A percentile compares a stretch with the other conserved stretches of the same genome.
phyloP scores from a whole-genome alignment of 1,140 invertebrate genomes.

The Ctenoplectra terminalis region DNA sequence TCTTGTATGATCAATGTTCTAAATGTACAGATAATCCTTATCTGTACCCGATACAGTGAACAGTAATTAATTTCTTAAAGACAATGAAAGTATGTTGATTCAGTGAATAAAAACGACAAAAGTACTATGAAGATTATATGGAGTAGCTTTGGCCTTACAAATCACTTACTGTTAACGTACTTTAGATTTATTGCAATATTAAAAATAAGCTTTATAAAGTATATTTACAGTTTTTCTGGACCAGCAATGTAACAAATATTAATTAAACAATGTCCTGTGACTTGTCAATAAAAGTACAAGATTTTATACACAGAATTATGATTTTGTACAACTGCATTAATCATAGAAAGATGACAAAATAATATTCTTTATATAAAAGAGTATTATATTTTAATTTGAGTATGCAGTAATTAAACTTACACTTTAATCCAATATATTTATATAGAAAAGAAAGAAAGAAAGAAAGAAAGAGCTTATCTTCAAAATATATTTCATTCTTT shows the following conservation, averaged over 20 bases:
- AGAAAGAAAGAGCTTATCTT: background rate
- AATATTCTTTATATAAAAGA: background rate
- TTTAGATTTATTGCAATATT: conserved; percentile 16
- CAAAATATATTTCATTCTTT: background rate
- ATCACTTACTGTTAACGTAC: conserved; percentile 15
- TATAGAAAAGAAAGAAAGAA: background rate
- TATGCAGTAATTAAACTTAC: background rate
- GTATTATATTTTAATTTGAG: background rate
- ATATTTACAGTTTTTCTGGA: conserved; percentile 33
- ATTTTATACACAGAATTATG: conserved; percentile 20
- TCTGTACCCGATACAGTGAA: background rate
- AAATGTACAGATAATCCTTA: background rate
- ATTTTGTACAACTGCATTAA: background rate
- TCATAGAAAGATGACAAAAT: background rate
- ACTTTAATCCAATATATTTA: background rate
- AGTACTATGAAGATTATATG: background rate
- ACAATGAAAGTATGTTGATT: conserved; percentile 35
- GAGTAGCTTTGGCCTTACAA: background rate
- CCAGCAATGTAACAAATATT: conserved; percentile 12
- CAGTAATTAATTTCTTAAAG: conserved; percentile 1
- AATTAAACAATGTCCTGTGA: background rate
- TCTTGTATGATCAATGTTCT: conserved; percentile 23
- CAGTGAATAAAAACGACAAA: conserved; percentile 6
- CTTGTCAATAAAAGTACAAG: conserved; percentile 28
- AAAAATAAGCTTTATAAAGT: conserved; percentile 35